Base-by-base conservation (phyloP, 2,888 invertebrate genomes). In the Scaptomyza parva region DNA sequence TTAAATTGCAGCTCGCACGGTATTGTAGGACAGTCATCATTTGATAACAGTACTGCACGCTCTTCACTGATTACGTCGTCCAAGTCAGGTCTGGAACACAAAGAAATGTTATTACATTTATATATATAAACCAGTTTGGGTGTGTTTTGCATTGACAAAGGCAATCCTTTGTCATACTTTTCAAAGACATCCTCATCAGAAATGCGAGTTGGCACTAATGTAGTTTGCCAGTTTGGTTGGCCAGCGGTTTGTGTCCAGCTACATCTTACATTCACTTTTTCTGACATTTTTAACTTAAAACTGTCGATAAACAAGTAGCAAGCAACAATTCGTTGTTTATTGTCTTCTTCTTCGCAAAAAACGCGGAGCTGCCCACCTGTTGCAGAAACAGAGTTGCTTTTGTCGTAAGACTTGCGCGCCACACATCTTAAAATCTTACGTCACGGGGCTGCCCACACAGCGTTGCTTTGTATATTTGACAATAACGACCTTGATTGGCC, bases 201-300 rank as follows among this genome's bases (percentile, higher is more conserved):
- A 1, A 71, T 40, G 2, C 83, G 81, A 6, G 83, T 73, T 22
- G 81, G 75, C 11, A 90, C 62, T 9, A 80, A 58, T 20, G 88
- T 58, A 3, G 68, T 30, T 47, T 47, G 28, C 20, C 17, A 90
- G 44, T 22, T 78, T 71, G 79, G 70, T 7, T 78, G 81, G 7
- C 91, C 91, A 14, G 85, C 87, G n/a, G 75, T 70, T 8, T 80
- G 81, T 0, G 67, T 67, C 91, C 91, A 91, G 51, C 76, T 90
- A 47, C 87, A 84, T 1, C 63, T 60, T 8, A 74, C 76, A 12
- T 17, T 70, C 8, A 86, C 78, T 17, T 69, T 67, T 48, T 67
- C 68, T 9, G 70, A 51, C 84, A 77, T 82, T 22, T 22, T 55
- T 17, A 20, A 17, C 35, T 30, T 14, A 40, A 26, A 41, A 14